Percentiles rank a stretch among this genome's conserved stretches.
Conservation (phyloP, 92 coral and sea anemone genomes). For the Porites divaricata region DNA sequence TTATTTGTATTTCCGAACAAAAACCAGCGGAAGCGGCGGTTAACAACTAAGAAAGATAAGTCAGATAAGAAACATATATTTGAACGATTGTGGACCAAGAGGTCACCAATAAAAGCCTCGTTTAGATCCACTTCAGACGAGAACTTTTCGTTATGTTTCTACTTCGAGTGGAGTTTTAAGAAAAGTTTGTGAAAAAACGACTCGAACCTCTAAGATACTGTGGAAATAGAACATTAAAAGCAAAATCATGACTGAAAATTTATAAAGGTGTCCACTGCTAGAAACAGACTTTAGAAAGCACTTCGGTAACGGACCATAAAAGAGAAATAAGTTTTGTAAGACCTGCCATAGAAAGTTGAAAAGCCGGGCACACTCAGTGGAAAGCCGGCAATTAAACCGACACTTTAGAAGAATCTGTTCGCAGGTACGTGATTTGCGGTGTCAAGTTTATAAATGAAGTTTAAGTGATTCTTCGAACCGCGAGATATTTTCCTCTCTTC, state of each 20-base stretch:
- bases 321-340: neutral
- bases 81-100: neutral
- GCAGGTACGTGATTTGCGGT: too few species aligned
- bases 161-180: neutral
- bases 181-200: neutral
- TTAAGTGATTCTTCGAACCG: neutral
- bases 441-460: neutral
- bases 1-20: neutral
- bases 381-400: neutral
- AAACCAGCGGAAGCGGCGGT: conserved; percentile 8
- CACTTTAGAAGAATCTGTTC: neutral
- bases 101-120: conserved; percentile 10
- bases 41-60: neutral
- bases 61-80: neutral
- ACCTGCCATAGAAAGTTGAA: neutral
- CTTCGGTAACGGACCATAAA: neutral
- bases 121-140: conserved; percentile 4
- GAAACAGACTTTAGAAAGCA: conserved; percentile 11
- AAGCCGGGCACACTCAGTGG: too few species aligned
- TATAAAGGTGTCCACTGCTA: neutral
- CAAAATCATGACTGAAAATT: too few species aligned
- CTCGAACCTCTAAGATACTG: neutral
- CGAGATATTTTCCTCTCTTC: too few species aligned
- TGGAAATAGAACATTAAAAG: neutral
- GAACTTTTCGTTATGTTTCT: conserved; percentile 31